Percentiles rank a stretch among this genome's conserved stretches.
Evolutionary conservation across 2,797 vertebrate genomes (phyloP).

Genomic region (Oreochromis grahami): DNA sequence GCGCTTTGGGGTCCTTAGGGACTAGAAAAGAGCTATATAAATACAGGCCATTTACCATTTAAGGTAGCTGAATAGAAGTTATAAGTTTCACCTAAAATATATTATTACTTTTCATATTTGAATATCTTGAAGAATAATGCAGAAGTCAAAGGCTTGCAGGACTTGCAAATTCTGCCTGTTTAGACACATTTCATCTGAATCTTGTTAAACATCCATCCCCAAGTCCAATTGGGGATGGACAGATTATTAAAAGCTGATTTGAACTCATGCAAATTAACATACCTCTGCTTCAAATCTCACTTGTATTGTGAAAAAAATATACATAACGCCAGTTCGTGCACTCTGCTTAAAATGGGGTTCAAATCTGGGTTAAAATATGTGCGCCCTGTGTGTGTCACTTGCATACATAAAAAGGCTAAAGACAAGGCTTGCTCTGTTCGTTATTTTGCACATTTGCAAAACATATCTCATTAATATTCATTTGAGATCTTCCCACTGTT

Average conservation of each 20-base stretch:
- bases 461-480: conserved; percentile 55
- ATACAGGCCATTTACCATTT: not conserved
- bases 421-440: not conserved
- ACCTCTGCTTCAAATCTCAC: conserved; percentile 59
- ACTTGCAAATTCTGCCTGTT: not conserved
- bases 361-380: conserved; percentile 10
- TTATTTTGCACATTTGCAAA: conserved; percentile 23
- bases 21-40: no score
- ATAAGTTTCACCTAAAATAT: not conserved
- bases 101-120: not conserved
- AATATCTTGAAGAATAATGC: not conserved
- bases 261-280: conserved; percentile 64
- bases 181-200: not conserved
- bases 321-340: conserved; percentile 33
- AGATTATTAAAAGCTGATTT: not conserved
- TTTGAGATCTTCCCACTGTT: not conserved
- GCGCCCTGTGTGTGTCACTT: conserved; percentile 26
- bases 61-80: not conserved
- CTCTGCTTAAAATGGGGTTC: conserved; percentile 32
- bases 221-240: not conserved
- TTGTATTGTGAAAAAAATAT: conserved; percentile 46
- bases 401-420: conserved; percentile 14
- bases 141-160: not conserved
- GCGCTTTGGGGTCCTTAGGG: no score
- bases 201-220: not conserved